These are phyloP conservation scores for Rhinoraja longicauda DNA, from an alignment of 2,797 vertebrate genomes.

Conservation along the genomic window DNA sequence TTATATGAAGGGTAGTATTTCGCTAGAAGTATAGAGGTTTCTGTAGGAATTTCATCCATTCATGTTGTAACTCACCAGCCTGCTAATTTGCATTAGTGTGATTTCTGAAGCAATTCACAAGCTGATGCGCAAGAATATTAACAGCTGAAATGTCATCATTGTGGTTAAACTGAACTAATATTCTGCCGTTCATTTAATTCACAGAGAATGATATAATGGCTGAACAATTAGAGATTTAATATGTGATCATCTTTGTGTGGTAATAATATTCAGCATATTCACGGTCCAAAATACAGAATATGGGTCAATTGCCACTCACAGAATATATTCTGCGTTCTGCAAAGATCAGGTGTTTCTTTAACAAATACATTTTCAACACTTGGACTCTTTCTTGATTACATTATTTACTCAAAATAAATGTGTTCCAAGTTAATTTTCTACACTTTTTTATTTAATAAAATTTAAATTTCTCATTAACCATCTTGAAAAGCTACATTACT, in stretches of 20 bases:
- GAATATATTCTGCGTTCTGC: background rate
- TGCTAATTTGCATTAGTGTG: background rate
- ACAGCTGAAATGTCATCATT: background rate
- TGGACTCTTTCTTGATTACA: background rate
- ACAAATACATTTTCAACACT: constrained; percentile 1
- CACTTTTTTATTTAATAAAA: background rate
- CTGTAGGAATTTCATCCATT: background rate
- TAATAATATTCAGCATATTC: background rate
- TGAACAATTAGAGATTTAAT: background rate
- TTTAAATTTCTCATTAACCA: background rate
- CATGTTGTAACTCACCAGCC: background rate
- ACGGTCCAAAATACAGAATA: background rate
- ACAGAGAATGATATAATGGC: background rate
- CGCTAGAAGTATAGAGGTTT: background rate
- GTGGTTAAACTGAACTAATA: background rate
- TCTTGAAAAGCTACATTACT: background rate
- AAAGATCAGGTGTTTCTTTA: background rate
- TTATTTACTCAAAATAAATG: background rate
- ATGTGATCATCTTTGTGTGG: background rate
- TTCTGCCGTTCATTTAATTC: background rate
- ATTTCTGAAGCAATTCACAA: background rate
- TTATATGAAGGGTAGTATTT: background rate
- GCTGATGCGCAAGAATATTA: background rate
- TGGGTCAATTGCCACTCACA: background rate
- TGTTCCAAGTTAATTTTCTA: background rate